Conservation (phyloP, 2,797 vertebrate genomes). For the Chelmon rostratus region DNA sequence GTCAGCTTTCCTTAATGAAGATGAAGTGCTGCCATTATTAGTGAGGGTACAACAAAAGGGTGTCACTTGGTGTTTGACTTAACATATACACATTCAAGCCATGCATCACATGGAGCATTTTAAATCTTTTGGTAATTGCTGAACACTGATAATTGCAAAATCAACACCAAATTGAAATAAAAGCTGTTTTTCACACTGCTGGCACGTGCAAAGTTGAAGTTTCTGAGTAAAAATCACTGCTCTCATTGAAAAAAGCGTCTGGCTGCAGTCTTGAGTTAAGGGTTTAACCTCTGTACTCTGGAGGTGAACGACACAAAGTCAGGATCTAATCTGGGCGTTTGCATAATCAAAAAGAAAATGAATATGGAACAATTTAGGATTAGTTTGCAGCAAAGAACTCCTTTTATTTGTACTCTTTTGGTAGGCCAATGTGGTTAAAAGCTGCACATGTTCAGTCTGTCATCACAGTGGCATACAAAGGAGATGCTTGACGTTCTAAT, state of each 20-base stretch:
- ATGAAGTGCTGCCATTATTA: conserved; percentile 64
- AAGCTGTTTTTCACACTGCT: not conserved
- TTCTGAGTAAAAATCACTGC: not conserved
- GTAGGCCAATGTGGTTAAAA: conserved; percentile 3
- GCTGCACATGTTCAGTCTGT: not conserved
- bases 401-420: conserved; percentile 6
- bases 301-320: conserved; percentile 56
- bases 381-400: conserved; percentile 8
- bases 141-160: conserved; percentile 17
- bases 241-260: conserved; percentile 9
- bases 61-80: conserved; percentile 48
- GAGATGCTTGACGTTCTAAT: not conserved
- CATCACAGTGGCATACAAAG: not conserved
- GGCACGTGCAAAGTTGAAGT: not conserved
- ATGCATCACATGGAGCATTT: not conserved
- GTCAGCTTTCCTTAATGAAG: conserved; percentile 70
- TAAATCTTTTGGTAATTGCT: conserved; percentile 6
- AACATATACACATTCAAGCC: conserved; percentile 16
- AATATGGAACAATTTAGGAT: conserved; percentile 33
- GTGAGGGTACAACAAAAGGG: conserved; percentile 33
- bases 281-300: conserved; percentile 61
- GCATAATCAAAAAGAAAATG: conserved; percentile 58
- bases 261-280: conserved; percentile 11
- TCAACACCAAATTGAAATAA: conserved; percentile 2
- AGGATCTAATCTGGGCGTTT: conserved; percentile 60